These are phyloP conservation scores for Ceryle rudis DNA, from an alignment of 2,797 vertebrate genomes.

Conservation along the genomic window DNA sequence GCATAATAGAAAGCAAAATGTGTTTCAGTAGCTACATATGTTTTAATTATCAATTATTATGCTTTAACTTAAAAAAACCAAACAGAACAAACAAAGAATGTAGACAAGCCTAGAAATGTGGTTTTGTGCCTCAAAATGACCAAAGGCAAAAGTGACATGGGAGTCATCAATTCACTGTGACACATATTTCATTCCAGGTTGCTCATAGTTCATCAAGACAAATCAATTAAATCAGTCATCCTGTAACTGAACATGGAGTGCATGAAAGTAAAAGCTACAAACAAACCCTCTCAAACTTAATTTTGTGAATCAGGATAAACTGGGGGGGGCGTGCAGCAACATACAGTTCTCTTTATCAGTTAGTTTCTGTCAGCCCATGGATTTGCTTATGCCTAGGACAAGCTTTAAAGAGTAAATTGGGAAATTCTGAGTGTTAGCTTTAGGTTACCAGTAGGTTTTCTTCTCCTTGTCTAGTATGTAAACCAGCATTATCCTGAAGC, in stretches of 20 bases:
- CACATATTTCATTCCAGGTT: neutral
- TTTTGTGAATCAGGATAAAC: neutral
- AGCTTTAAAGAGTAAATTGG: slow-evolving; percentile 4
- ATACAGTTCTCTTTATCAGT: neutral
- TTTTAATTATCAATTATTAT: neutral
- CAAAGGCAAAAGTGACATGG: neutral
- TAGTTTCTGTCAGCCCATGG: neutral
- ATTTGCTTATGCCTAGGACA: neutral
- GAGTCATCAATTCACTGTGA: neutral
- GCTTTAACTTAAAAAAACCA: neutral
- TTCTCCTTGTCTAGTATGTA: neutral
- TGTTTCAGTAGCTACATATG: neutral
- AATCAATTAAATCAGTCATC: neutral
- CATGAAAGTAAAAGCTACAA: neutral
- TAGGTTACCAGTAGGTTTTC: neutral
- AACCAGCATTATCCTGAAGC: neutral
- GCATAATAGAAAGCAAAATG: neutral
- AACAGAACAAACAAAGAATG: neutral
- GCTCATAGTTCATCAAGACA: neutral
- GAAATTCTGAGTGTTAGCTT: neutral
- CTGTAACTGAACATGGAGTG: neutral
- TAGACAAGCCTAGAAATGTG: neutral
- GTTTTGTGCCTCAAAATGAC: neutral
- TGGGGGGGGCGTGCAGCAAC: neutral
- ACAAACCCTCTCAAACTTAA: neutral